Evolutionary conservation across 2,888 invertebrate genomes (phyloP).

Genomic region (Xiphydria camelus): DNA sequence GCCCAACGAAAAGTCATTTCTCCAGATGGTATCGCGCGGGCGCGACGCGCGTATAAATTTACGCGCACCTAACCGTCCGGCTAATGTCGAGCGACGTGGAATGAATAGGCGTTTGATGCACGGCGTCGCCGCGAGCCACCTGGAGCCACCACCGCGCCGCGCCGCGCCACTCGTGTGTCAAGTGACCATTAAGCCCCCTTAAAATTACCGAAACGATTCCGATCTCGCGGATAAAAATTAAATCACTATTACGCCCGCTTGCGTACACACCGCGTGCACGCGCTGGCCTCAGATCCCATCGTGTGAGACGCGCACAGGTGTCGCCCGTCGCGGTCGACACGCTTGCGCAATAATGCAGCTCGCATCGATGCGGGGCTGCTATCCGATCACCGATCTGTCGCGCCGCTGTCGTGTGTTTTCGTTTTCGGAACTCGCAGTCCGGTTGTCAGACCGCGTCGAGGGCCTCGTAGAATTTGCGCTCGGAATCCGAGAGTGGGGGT

Average conservation of each 20-base stretch:
- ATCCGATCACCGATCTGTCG: constrained; percentile 39
- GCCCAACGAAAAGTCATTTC: too few species aligned
- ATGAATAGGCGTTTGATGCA: constrained; percentile 23
- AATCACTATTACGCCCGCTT: constrained; percentile 48
- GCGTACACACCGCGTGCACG: too few species aligned
- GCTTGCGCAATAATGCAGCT: too few species aligned
- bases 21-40: constrained; percentile 15
- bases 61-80: too few species aligned
- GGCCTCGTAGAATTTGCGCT: constrained; percentile 23
- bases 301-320: constrained; percentile 51
- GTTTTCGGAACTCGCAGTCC: too few species aligned
- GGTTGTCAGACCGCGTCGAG: constrained; percentile 12
- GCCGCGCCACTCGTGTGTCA: constrained; percentile 37
- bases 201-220: constrained; percentile 36
- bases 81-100: too few species aligned
- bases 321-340: too few species aligned
- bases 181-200: constrained; percentile 46
- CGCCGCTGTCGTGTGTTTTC: constrained; percentile 16
- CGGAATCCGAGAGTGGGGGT: too few species aligned
- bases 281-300: constrained; percentile 1
- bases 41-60: constrained; percentile 20
- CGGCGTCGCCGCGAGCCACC: constrained; percentile 20
- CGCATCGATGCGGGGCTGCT: constrained; percentile 25
- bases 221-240: constrained; percentile 48
- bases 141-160: constrained; percentile 12